phyloP scores from a whole-genome alignment of 2,113 vertebrate genomes.

The Serilophus lunatus region DNA sequence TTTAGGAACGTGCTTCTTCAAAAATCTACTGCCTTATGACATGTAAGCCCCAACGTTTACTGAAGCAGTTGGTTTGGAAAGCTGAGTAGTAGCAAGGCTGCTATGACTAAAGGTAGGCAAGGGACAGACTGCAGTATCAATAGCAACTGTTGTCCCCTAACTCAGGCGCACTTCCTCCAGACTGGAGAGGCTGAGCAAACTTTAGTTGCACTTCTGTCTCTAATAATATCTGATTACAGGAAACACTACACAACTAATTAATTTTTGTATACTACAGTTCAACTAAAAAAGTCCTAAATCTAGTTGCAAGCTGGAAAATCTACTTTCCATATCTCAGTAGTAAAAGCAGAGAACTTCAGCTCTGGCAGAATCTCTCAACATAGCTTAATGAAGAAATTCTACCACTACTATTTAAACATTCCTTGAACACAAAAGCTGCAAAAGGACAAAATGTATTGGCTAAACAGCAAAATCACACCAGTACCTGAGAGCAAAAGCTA shows the following conservation, averaged over 20 bases:
- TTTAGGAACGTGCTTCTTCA: not conserved
- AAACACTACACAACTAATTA: not conserved
- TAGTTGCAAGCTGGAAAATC: not conserved
- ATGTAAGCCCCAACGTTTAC: not conserved
- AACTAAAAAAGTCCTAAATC: not conserved
- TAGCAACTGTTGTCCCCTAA: not conserved
- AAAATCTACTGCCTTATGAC: not conserved
- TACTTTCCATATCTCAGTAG: not conserved
- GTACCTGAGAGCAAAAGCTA: conserved; percentile 97
- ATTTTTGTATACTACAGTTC: not conserved
- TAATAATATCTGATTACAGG: not conserved
- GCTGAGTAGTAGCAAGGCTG: not conserved
- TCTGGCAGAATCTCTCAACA: not conserved
- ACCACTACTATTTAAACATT: not conserved
- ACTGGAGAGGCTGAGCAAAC: not conserved
- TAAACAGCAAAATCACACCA: not conserved
- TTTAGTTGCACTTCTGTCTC: not conserved
- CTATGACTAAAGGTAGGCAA: not conserved
- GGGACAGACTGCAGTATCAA: not conserved
- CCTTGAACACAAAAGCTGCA: not conserved
- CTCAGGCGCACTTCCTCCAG: not conserved
- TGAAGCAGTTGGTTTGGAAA: not conserved
- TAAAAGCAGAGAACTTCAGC: not conserved
- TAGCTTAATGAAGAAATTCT: not conserved
- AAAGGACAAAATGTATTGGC: not conserved